Base-by-base conservation (phyloP, 1,140 invertebrate species). In the Pectinophora gossypiella region DNA sequence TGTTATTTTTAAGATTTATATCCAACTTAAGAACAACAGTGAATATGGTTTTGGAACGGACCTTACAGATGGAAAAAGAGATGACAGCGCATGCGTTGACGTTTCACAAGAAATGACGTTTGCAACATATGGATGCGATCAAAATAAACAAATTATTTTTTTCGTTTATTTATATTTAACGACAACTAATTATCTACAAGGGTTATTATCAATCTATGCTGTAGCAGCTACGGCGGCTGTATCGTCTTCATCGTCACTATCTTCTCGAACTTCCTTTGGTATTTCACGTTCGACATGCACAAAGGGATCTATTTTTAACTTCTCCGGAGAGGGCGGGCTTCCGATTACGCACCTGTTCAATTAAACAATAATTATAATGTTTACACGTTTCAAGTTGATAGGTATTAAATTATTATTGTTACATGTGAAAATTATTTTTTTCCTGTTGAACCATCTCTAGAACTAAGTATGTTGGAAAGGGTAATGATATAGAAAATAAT, bases 281-380 rank as follows among this genome's bases (percentile, higher is more conserved):
- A 82, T 43, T 19, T 64, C 69, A 3, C 68, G 63, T 10, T 84
- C 72, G 7, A 93, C 65, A 64, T 91, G 92, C 1, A 88, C 63
- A 58, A 89, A 89, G 36, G 91, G 88, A 78, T 94, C 88, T 21
- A 95, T 87, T 75, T 91, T 93, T 0, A 95, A 88, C 56, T 76
- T 88, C 75, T 94, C 93, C 4, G 56, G 49, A n/a, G 91, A 90
- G 19, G 91, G 91, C 2, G 89, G 85, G 68, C 90, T 91, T 32
- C 69, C 70, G 49, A 89, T 75, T 10, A 84, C 60, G 62, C 88
- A 89, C 61, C 86, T 89, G 65, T 15, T 6, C 48, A 68, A 76
- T 70, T 61, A 53, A n/a, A 40, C 27, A 46, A 43, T 47, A 51
- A 13, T n/a, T n/a, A n/a, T n/a, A n/a, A n/a, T n/a, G n/a, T n/a